A percentile compares a stretch with the other conserved stretches of the same genome.
These are phyloP conservation scores for Thamnophis sirtalis DNA, from an alignment of 2,113 vertebrate species.

Conservation along the genomic window DNA sequence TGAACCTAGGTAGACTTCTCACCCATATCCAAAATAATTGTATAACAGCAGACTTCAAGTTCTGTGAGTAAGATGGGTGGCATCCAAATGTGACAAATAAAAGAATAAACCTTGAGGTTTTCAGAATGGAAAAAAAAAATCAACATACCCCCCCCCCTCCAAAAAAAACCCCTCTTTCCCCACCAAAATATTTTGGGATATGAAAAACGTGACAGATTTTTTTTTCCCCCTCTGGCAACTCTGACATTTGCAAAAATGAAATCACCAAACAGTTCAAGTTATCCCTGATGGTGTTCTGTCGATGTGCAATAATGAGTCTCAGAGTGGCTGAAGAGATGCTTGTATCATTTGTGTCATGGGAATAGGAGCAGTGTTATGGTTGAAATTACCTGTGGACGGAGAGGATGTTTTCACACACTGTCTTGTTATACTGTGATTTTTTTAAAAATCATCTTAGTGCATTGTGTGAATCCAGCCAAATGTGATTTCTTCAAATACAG, in stretches of 20 bases:
- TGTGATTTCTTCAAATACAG: not conserved
- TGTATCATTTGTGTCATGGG: not conserved
- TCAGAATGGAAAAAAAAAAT: not conserved
- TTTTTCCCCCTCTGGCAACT: not conserved
- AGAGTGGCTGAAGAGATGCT: not conserved
- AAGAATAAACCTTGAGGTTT: not conserved
- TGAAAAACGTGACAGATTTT: not conserved
- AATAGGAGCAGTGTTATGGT: not conserved
- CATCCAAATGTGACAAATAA: not conserved
- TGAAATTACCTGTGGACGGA: not conserved
- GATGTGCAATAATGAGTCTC: not conserved
- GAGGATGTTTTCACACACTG: not conserved
- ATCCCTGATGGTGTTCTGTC: not conserved
- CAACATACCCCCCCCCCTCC: accelerated
- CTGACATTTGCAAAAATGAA: not conserved
- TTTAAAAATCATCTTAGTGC: not conserved
- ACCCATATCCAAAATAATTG: not conserved
- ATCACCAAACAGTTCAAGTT: not conserved
- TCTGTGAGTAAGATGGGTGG: not conserved
- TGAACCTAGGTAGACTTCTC: not conserved
- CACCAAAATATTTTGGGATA: not conserved
- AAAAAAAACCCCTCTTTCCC: not conserved
- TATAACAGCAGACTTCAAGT: not conserved
- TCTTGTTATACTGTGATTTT: not conserved
- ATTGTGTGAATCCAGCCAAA: not conserved